Conservation (phyloP, 1,140 invertebrate genomes). For the Leptoteleia sp. region DNA sequence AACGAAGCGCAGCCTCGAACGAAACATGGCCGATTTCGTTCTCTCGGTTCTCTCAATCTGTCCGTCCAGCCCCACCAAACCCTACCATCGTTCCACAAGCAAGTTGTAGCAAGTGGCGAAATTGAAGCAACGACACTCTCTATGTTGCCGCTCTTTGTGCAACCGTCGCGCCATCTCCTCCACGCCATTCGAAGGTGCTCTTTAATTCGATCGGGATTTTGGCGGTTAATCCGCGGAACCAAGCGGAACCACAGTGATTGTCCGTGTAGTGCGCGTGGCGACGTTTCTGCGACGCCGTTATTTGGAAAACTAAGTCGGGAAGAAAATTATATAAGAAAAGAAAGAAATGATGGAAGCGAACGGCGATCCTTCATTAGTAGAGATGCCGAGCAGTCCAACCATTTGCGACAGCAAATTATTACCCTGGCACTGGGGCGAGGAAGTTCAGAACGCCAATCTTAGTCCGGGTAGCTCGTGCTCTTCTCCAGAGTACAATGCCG, state of each 20-base stretch:
- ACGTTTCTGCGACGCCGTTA: neutral
- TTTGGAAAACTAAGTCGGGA: neutral
- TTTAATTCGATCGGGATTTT: slow-evolving; percentile 51
- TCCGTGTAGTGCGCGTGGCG: neutral
- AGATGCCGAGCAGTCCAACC: slow-evolving; percentile 72
- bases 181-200: slow-evolving; percentile 38
- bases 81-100: too few species aligned
- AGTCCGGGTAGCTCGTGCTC: slow-evolving; percentile 79
- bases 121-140: too few species aligned
- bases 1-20: neutral
- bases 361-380: slow-evolving; percentile 65
- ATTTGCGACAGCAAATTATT: slow-evolving; percentile 76
- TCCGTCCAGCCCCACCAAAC: too few species aligned
- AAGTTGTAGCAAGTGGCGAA: too few species aligned
- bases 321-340: too few species aligned
- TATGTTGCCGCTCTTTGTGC: slow-evolving; percentile 50
- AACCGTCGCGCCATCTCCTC: slow-evolving; percentile 52
- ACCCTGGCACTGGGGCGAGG: slow-evolving; percentile 79
- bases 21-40: slow-evolving; percentile 2
- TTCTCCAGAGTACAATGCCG: slow-evolving; percentile 74
- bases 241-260: neutral
- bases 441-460: slow-evolving; percentile 76
- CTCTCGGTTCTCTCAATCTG: too few species aligned
- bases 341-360: slow-evolving; percentile 71
- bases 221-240: slow-evolving; percentile 53